Evolutionary conservation across 2,797 vertebrate species (phyloP).

Genomic region (Neosilurus mollespiculum): DNA sequence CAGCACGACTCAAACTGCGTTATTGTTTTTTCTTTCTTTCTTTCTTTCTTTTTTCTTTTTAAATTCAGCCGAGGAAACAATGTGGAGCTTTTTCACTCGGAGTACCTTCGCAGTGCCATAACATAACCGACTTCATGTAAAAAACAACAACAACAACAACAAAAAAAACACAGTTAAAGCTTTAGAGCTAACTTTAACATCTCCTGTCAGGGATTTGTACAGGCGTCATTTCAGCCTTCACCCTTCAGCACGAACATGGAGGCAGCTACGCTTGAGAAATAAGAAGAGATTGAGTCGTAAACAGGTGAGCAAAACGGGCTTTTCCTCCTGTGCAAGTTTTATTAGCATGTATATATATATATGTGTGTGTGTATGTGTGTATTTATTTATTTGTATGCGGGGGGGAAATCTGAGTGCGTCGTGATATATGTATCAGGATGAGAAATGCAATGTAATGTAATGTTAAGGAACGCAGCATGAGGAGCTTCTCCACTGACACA

Average conservation of each 20-base stretch:
- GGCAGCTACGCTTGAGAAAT: constrained; percentile 9
- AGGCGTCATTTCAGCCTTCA: constrained; percentile 24
- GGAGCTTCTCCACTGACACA: neutral
- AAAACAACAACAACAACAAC: neutral
- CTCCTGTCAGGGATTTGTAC: constrained; percentile 10
- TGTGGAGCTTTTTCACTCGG: constrained; percentile 11
- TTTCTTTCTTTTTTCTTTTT: neutral
- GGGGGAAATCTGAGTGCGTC: constrained; percentile 24
- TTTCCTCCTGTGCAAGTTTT: neutral
- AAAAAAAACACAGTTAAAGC: neutral
- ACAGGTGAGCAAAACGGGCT: constrained; percentile 29
- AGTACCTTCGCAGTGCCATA: constrained; percentile 43
- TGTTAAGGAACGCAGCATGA: neutral
- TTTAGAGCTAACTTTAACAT: constrained; percentile 34
- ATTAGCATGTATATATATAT: neutral
- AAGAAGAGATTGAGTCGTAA: constrained; percentile 16
- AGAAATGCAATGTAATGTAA: constrained; percentile 6
- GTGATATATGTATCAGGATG: constrained; percentile 18
- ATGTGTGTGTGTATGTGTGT: too few species aligned
- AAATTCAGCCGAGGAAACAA: constrained; percentile 28
- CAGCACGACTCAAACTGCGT: constrained; percentile 17
- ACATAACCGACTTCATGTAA: neutral
- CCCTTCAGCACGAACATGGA: constrained; percentile 38
- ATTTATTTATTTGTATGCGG: too few species aligned
- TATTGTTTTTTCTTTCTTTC: neutral